Evolutionary conservation across 2,797 vertebrate species (phyloP).

Genomic region (Chiroxiphia lanceolata): DNA sequence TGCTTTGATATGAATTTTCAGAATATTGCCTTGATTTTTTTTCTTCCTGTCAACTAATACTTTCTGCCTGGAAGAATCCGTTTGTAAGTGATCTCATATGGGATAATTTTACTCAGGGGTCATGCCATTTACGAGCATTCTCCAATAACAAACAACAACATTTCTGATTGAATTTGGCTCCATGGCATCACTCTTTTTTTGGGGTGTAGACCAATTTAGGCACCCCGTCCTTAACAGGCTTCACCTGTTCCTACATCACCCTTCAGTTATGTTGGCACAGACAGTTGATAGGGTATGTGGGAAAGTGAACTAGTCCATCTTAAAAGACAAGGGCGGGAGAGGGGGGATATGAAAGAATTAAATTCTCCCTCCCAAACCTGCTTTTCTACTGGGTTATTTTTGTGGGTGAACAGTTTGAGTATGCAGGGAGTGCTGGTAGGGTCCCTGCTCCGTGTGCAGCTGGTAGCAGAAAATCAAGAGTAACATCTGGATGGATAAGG

Average conservation of each 20-base stretch:
- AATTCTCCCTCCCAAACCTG: background rate
- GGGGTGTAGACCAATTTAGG: background rate
- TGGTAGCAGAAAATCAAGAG: background rate
- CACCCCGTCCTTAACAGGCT: background rate
- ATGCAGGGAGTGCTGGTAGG: background rate
- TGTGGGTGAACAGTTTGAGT: background rate
- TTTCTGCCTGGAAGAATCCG: background rate
- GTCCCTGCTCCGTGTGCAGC: background rate
- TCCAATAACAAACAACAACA: background rate
- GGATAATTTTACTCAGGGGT: background rate
- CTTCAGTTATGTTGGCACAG: background rate
- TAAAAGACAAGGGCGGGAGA: background rate
- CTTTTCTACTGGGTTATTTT: background rate
- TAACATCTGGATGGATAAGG: background rate
- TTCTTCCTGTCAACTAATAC: background rate
- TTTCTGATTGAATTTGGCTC: background rate
- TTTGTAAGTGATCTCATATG: background rate
- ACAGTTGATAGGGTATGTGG: background rate
- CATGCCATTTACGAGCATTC: background rate
- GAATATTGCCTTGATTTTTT: background rate
- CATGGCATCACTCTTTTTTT: background rate
- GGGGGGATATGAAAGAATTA: background rate
- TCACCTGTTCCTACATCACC: background rate
- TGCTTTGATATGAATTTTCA: background rate
- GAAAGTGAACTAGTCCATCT: background rate